These are phyloP conservation scores for Diploptera punctata DNA, from an alignment of 2,888 invertebrate species.

Conservation along the genomic window DNA sequence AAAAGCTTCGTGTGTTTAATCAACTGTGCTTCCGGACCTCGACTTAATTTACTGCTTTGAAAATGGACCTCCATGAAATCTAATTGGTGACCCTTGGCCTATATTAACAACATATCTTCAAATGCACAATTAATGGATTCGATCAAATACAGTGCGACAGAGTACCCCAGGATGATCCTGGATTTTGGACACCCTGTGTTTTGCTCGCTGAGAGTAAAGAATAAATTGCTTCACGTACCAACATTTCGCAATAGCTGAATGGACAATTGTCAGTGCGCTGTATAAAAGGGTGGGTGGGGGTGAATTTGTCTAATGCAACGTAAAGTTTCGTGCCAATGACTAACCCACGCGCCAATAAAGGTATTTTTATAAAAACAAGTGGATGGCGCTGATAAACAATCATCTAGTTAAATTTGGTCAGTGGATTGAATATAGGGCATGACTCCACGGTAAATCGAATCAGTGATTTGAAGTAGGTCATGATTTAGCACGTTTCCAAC, in stretches of 20 bases:
- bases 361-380: not conserved
- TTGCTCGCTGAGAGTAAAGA: not conserved
- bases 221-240: not conserved
- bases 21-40: too few relatives aligned
- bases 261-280: constrained; percentile 2
- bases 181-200: too few relatives aligned
- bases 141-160: too few relatives aligned
- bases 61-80: too few relatives aligned
- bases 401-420: not conserved
- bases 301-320: not conserved
- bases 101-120: too few relatives aligned
- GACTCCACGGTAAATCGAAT: not conserved
- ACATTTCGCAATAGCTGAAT: constrained; percentile 7
- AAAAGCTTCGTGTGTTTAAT: too few relatives aligned
- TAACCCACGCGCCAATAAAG: not conserved
- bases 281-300: too few relatives aligned
- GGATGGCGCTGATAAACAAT: not conserved
- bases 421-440: constrained; percentile 18
- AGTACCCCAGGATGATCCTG: too few relatives aligned
- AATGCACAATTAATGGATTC: too few relatives aligned
- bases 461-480: constrained; percentile 12
- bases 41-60: too few relatives aligned
- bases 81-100: too few relatives aligned
- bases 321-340: not conserved
- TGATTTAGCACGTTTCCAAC: constrained; percentile 5